Evolutionary conservation across 2,113 vertebrate genomes (phyloP), one percentile per base, ranked within the genome.

Genomic region (Ammodytes dubius): DNA sequence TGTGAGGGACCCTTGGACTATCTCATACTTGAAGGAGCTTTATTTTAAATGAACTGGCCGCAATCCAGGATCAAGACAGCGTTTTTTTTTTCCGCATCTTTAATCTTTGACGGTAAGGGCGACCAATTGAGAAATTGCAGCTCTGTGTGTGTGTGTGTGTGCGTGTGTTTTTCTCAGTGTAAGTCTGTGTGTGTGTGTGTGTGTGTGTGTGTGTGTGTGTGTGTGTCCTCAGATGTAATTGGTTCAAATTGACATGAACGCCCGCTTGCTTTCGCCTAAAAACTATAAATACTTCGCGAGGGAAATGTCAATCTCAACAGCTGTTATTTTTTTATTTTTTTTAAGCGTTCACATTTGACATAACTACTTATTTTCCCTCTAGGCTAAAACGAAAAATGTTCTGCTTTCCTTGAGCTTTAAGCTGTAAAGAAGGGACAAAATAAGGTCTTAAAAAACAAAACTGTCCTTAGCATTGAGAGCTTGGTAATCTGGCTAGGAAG

Each of bases 101-200:
- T 73, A 60, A 70, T 70, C 66, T 91, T 76, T 74, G 39, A 75
- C 85, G 91, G 92, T 93, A 91, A 92, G 92, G 84, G 45, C 35
- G 19, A 54, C 37, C 4, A 6, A 61, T n/a, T 9, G 46, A 59
- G 56, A 49, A 53, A 10, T 7, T 15, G 13, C 47, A n/a, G 54
- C 19, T 64, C 3, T 74, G 42, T 6, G 43, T 47, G 15, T 19
- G 56, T 68, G 42, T 71, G 56, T 58, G 59, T 57, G 37, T 59
- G 57, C 14, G 35, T 27, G 27, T 27, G 52, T n/a, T n/a, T n/a
- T n/a, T n/a, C n/a, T n/a, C n/a, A n/a, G n/a, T n/a, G n/a, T n/a
- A n/a, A n/a, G 17, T n/a, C 2, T n/a, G 52, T n/a, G 40, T 52
- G 45, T 67, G 60, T 59, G 49, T 43, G 43, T 46, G n/a, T 75